Evolutionary conservation across 2,113 vertebrate species (phyloP).

Genomic region (Pongo pygmaeus): DNA sequence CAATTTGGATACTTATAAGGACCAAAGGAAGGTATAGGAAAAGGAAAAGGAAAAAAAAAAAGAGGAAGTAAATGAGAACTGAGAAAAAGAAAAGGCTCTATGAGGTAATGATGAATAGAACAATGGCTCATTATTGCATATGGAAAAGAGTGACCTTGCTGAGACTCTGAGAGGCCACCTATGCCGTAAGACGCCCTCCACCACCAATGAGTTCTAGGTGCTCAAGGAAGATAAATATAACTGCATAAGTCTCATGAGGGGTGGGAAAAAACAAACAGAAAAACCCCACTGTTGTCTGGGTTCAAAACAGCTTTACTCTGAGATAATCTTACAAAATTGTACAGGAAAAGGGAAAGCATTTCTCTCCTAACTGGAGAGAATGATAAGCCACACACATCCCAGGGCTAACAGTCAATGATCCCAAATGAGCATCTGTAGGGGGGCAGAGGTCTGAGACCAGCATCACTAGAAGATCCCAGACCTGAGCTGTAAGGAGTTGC

Average conservation of each 20-base stretch:
- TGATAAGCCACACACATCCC: not conserved
- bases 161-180: not conserved
- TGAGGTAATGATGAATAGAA: not conserved
- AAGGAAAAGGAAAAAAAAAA: not conserved
- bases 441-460: not conserved
- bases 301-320: not conserved
- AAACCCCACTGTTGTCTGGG: accelerated
- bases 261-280: not conserved
- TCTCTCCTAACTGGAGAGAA: not conserved
- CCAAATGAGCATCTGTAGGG: not conserved
- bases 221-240: not conserved
- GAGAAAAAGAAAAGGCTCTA: not conserved
- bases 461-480: accelerated
- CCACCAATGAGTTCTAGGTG: not conserved
- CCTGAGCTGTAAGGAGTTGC: not conserved
- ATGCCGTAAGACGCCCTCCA: not conserved
- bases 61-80: not conserved
- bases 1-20: not conserved
- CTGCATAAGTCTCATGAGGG: not conserved
- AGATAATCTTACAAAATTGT: not conserved
- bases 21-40: not conserved
- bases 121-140: not conserved
- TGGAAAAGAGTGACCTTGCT: not conserved
- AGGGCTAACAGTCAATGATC: not conserved
- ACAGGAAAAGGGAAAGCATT: not conserved